Base-by-base conservation (phyloP, 2,888 invertebrate genomes). In the Drosophila mimica region DNA sequence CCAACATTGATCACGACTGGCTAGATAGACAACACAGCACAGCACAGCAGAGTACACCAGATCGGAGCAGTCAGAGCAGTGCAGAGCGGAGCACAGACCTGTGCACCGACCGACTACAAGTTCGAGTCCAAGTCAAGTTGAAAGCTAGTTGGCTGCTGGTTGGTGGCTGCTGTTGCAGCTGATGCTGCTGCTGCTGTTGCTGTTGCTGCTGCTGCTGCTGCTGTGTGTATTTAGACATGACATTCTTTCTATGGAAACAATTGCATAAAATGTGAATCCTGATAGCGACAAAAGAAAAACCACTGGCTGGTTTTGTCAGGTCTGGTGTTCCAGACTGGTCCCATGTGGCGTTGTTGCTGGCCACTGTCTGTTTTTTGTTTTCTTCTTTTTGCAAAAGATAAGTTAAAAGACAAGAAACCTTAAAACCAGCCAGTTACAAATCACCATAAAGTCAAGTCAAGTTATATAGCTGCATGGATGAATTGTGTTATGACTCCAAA, bases 251-350 rank as follows among this genome's bases (percentile, higher is more conserved):
- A 80, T 80, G 79, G 82, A 80, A 80, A 80, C 79, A 80, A 80
- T 80, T 82, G 80, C 82, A 82, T 89, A 89, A 88, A 89, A 89
- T 89, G 90, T 81, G 86, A 86, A 86, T 89, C 79, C 88, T 83
- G 90, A 89, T 89, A 86, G 88, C 88, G 70, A 89, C 80, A 82
- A 82, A 74, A 79, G 25, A 54, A 17, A 15, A 66, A 67, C 68
- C 66, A 77, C 69, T 72, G 64, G 30, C 48, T 46, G 48, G 43
- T 36, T 31, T 49, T 49, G 65, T 54, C 65, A 65, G 71, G 38
- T 66, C 43, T 31, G 30, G 52, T 61, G 58, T 49, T 72, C 73
- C 61, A 70, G 67, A 67, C 57, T 33, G 53, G 79, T 79, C 75
- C 76, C 77, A 75, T 79, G 80, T 66, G 76, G 67, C 53, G 78